Conservation (phyloP, 2,113 vertebrate genomes). For the Channa argus region DNA sequence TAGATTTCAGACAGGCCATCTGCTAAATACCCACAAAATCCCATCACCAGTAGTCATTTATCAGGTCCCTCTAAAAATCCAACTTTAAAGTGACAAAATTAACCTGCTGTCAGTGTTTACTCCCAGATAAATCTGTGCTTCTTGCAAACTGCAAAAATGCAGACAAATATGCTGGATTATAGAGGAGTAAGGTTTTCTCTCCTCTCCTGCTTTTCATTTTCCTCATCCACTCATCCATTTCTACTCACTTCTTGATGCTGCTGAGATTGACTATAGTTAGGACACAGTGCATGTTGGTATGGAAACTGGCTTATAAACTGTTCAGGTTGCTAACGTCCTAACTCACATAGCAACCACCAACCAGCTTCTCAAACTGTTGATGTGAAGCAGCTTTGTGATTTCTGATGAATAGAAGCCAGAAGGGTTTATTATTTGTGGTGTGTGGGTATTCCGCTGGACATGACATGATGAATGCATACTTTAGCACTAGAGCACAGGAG, state of each 20-base stretch:
- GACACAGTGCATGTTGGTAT: constrained; percentile 73
- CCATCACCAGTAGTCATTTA: constrained; percentile 7
- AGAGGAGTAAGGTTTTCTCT: constrained; percentile 2
- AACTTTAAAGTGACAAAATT: constrained; percentile 16
- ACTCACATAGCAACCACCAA: constrained; percentile 74
- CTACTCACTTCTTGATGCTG: constrained; percentile 23
- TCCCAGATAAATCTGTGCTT: background rate
- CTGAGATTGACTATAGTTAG: constrained; percentile 45
- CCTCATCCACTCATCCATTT: constrained; percentile 28
- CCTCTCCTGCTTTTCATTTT: constrained; percentile 13
- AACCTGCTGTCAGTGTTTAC: background rate
- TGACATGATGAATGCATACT: constrained; percentile 3
- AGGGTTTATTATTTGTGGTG: constrained; percentile 23
- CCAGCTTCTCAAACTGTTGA: constrained; percentile 54
- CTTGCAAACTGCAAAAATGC: background rate
- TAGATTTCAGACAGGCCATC: background rate
- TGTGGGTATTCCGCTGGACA: constrained; percentile 6
- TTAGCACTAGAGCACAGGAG: background rate
- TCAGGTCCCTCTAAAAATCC: constrained; percentile 13
- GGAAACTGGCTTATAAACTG: constrained; percentile 76
- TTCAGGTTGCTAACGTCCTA: constrained; percentile 72
- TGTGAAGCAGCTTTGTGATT: constrained; percentile 44
- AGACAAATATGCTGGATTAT: constrained; percentile 1
- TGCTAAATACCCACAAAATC: constrained; percentile 16
- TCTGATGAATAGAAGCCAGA: constrained; percentile 48